Percentiles rank a stretch among this genome's conserved stretches.
Conservation (phyloP, 2,113 vertebrate genomes). For the Thunnus maccoyii region DNA sequence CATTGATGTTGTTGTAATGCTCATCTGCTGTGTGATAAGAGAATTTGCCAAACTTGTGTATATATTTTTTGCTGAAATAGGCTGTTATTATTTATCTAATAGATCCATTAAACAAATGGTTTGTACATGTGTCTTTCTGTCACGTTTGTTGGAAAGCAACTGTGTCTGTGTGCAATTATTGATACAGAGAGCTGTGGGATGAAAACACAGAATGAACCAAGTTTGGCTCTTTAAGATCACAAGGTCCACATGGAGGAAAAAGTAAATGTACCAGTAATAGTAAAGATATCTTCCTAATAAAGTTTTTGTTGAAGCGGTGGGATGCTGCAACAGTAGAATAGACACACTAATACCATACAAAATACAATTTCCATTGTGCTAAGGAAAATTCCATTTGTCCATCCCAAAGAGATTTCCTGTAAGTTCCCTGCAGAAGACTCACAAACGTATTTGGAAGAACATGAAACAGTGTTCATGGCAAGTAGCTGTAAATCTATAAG, state of each 20-base stretch:
- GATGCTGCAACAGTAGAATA: background rate
- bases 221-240: constrained; percentile 23
- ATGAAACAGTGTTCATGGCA: constrained; percentile 64
- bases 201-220: background rate
- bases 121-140: constrained; percentile 3
- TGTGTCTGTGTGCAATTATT: constrained; percentile 39
- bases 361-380: constrained; percentile 35
- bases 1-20: background rate
- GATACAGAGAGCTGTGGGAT: constrained; percentile 15
- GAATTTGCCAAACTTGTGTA: no score
- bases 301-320: constrained; percentile 7
- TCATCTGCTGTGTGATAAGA: background rate
- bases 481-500: constrained; percentile 59
- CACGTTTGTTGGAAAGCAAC: no score
- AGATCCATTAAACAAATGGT: background rate
- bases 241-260: constrained; percentile 19
- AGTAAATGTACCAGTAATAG: background rate
- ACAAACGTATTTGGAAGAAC: constrained; percentile 63
- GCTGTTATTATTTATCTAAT: background rate
- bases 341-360: constrained; percentile 8
- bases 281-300: background rate
- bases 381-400: constrained; percentile 49
- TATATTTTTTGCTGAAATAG: background rate
- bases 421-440: constrained; percentile 47
- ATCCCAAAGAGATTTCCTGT: constrained; percentile 58